Conservation (phyloP, 2,797 vertebrate species). For the Typhlichthys eigenmanni region DNA sequence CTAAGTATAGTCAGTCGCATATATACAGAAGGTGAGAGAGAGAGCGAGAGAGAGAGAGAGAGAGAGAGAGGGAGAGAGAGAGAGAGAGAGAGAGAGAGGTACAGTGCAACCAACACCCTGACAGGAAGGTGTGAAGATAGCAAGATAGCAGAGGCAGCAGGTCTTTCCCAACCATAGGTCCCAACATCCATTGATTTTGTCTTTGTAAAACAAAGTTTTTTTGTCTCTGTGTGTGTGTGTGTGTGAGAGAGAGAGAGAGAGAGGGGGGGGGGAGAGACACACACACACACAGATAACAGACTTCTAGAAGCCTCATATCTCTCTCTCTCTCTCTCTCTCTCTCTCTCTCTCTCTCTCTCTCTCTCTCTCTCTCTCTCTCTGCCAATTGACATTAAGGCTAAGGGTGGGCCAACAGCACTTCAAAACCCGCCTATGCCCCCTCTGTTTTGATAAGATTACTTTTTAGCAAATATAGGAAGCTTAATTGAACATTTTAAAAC, state of each 20-base stretch:
- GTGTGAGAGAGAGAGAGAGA: not conserved
- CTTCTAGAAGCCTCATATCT: too few species aligned
- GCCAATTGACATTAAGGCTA: conserved; percentile 35
- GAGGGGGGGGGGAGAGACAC: conserved; percentile 14
- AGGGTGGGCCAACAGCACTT: conserved; percentile 32
- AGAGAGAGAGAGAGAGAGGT: conserved; percentile 11
- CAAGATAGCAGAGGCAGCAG: too few species aligned
- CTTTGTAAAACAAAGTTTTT: too few species aligned
- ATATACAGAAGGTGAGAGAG: conserved; percentile 18
- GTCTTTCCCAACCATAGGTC: too few species aligned
- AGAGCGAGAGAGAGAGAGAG: conserved; percentile 6
- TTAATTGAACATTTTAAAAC: too few species aligned
- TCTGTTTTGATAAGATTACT: conserved; percentile 13
- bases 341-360: not conserved
- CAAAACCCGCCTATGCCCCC: conserved; percentile 6
- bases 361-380: conserved; percentile 44
- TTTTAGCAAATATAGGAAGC: too few species aligned
- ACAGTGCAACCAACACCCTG: too few species aligned
- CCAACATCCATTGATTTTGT: too few species aligned
- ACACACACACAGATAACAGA: conserved; percentile 15
- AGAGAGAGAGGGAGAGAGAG: not conserved
- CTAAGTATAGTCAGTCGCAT: conserved; percentile 17
- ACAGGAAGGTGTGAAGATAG: too few species aligned
- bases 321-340: too few species aligned
- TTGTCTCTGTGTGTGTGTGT: conserved; percentile 7